These are phyloP conservation scores for Ramazzottius varieornatus DNA, from an alignment of 2,888 invertebrate species.

Conservation along the genomic window DNA sequence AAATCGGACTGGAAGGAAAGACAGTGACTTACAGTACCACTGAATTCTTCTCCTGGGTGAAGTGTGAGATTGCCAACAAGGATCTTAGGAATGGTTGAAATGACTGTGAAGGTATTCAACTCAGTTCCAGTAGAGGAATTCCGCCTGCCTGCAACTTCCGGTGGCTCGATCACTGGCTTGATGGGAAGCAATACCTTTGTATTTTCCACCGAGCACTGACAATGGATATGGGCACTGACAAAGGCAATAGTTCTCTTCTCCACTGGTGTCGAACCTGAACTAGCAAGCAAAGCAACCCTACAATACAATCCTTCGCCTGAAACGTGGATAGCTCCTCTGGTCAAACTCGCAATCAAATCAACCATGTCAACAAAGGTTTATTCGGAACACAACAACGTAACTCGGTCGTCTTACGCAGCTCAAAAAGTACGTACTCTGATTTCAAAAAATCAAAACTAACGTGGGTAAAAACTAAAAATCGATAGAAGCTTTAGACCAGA, in stretches of 20 bases:
- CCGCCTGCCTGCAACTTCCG: not conserved
- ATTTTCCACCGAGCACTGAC: slow-evolving; percentile 57
- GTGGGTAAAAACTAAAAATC: no score
- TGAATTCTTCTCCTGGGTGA: not conserved
- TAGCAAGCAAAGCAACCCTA: slow-evolving; percentile 19
- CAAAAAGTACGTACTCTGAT: no score
- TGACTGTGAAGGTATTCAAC: not conserved
- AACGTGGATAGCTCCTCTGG: slow-evolving; percentile 62
- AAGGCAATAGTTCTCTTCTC: slow-evolving; percentile 82
- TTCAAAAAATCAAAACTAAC: no score
- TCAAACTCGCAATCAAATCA: slow-evolving; percentile 60
- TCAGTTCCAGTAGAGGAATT: not conserved
- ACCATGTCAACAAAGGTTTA: no score
- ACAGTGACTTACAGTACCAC: not conserved
- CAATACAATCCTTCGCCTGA: slow-evolving; percentile 54
- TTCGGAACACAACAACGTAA: no score
- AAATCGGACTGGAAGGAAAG: no score
- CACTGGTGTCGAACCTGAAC: no score
- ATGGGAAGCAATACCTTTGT: slow-evolving; percentile 29
- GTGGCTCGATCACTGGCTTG: not conserved
- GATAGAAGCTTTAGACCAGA: no score
- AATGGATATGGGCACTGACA: slow-evolving; percentile 92
- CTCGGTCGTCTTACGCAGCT: no score
- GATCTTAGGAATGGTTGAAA: not conserved
- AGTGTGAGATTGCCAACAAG: not conserved